Evolutionary conservation across 2,113 vertebrate genomes (phyloP).

Genomic region (Hemicordylus capensis): DNA sequence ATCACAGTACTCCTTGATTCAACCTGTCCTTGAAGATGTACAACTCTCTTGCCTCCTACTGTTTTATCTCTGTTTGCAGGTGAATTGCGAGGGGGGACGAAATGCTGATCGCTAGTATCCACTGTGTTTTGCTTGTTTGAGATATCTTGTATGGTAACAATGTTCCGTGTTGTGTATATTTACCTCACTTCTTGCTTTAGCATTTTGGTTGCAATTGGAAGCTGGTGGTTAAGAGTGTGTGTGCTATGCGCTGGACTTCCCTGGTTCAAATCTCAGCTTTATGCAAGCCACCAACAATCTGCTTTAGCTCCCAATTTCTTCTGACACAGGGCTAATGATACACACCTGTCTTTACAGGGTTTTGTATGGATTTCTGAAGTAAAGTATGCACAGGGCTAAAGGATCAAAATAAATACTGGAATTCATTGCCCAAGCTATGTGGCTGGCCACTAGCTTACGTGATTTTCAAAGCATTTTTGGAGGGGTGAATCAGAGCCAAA

Average conservation of each 20-base stretch:
- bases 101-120: slow-evolving; percentile 32
- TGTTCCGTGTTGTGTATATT: slow-evolving; percentile 25
- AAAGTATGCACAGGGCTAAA: background rate
- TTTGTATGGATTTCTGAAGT: background rate
- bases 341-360: background rate
- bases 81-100: slow-evolving; percentile 28
- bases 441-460: too few relatives aligned
- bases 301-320: background rate
- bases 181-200: background rate
- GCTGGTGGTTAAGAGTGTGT: background rate
- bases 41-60: slow-evolving; percentile 17
- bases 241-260: background rate
- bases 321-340: background rate
- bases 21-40: slow-evolving; percentile 61
- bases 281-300: background rate
- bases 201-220: background rate
- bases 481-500: too few relatives aligned
- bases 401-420: too few relatives aligned
- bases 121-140: slow-evolving; percentile 3
- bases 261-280: background rate
- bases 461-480: too few relatives aligned
- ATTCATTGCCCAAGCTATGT: too few relatives aligned
- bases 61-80: slow-evolving; percentile 62
- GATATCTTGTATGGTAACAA: slow-evolving; percentile 30
- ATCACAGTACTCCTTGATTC: slow-evolving; percentile 16